Evolutionary conservation across 2,888 invertebrate species (phyloP).

Genomic region (Charanyca ferruginea): DNA sequence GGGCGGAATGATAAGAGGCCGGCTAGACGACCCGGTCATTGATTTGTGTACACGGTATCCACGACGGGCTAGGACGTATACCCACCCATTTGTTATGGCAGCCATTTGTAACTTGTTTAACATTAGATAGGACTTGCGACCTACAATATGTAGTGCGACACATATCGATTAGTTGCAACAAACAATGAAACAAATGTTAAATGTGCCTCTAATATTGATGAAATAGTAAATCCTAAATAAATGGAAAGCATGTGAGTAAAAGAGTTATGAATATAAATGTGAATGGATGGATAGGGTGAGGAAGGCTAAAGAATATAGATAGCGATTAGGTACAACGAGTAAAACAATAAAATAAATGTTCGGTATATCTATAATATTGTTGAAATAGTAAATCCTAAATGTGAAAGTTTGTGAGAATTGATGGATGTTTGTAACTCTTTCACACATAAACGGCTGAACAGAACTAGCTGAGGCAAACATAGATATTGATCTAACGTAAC

Average conservation of each 20-base stretch:
- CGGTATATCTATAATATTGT: neutral
- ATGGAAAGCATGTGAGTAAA: too few species aligned
- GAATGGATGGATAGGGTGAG: too few species aligned
- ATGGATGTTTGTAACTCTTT: too few species aligned
- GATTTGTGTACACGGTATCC: conserved; percentile 51
- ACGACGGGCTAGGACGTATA: neutral
- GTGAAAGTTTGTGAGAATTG: too few species aligned
- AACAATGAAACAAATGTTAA: neutral
- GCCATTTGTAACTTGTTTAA: conserved; percentile 28
- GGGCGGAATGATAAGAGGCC: conserved; percentile 64
- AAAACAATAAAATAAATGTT: neutral
- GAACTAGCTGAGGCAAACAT: too few species aligned
- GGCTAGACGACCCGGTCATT: conserved; percentile 46
- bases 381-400: too few species aligned
- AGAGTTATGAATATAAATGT: too few species aligned
- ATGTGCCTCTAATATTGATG: neutral
- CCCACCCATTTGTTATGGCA: conserved; percentile 22
- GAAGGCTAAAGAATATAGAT: too few species aligned
- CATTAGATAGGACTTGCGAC: neutral
- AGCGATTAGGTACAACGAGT: neutral
- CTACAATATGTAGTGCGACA: neutral
- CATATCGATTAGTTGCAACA: neutral
- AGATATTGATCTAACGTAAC: too few species aligned
- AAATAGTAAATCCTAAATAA: too few species aligned
- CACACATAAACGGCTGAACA: too few species aligned